Conservation (phyloP, 2,113 vertebrate genomes). For the Acrocephalus arundinaceus region DNA sequence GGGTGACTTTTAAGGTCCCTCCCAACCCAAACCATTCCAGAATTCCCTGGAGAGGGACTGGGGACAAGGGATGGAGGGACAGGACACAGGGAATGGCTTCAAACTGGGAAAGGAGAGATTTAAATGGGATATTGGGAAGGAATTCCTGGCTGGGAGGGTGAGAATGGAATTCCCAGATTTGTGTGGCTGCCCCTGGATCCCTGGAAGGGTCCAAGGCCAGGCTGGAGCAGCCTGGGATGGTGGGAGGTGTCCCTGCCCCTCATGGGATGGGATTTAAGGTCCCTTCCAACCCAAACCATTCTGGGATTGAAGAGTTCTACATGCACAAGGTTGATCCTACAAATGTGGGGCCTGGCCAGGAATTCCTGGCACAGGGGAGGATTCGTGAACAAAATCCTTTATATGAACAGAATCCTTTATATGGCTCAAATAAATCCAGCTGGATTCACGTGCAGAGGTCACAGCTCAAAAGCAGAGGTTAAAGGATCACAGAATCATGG, state of each 20-base stretch:
- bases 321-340: fast-evolving
- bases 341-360: background rate
- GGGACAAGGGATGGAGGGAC: too few species aligned
- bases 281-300: background rate
- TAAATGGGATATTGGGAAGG: background rate
- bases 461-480: too few species aligned
- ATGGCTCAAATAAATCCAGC: fast-evolving
- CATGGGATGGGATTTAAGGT: background rate
- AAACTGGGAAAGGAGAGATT: too few species aligned
- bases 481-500: background rate
- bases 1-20: too few species aligned
- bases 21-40: too few species aligned
- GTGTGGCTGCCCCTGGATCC: background rate
- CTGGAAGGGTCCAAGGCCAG: too few species aligned
- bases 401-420: too few species aligned
- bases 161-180: background rate
- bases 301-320: too few species aligned
- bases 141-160: background rate
- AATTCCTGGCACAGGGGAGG: fast-evolving
- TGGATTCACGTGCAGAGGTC: background rate
- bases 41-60: too few species aligned
- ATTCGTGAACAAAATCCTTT: too few species aligned
- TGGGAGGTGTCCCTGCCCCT: background rate
- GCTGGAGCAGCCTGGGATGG: background rate
- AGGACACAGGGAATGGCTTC: too few species aligned